A percentile compares a stretch with the other conserved stretches of the same genome.
These are phyloP conservation scores for Tetranychus cinnabarinus DNA, from an alignment of 1,140 invertebrate species.

Conservation along the genomic window DNA sequence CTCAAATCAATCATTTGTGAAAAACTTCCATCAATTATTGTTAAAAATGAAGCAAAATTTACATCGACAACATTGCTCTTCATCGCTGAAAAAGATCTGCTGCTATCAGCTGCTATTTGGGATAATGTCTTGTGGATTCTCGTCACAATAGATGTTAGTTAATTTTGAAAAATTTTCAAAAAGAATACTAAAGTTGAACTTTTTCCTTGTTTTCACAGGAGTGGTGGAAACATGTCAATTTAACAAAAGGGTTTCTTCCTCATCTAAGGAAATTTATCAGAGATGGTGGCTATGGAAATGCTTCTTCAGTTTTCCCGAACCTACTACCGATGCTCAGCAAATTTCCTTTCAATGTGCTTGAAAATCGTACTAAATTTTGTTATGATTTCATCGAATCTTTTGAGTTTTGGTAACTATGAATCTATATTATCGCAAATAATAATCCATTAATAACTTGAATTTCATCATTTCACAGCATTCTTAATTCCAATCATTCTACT, in stretches of 20 bases:
- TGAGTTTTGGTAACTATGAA: not conserved
- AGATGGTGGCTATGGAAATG: slow-evolving; percentile 40
- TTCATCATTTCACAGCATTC: slow-evolving; percentile 20
- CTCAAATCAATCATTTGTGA: slow-evolving; percentile 36
- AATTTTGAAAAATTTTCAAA: not conserved
- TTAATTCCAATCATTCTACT: slow-evolving; percentile 24
- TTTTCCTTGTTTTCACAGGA: slow-evolving; percentile 24
- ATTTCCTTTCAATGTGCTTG: slow-evolving; percentile 29
- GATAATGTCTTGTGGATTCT: slow-evolving; percentile 35
- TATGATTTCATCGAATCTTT: slow-evolving; percentile 40
- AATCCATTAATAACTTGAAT: not conserved
- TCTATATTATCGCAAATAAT: not conserved
- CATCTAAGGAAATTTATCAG: slow-evolving; percentile 39
- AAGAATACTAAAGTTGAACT: not conserved
- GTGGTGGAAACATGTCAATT: slow-evolving; percentile 38
- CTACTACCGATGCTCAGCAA: slow-evolving; percentile 44
- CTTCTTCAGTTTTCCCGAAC: slow-evolving; percentile 39
- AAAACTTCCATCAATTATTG: slow-evolving; percentile 22
- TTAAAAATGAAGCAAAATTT: slow-evolving; percentile 29
- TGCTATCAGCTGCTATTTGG: slow-evolving; percentile 39
- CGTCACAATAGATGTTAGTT: slow-evolving; percentile 31
- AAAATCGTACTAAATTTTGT: slow-evolving; percentile 31
- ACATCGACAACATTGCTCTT: slow-evolving; percentile 34
- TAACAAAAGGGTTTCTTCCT: slow-evolving; percentile 40
- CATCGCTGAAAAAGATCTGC: slow-evolving; percentile 43